Evolutionary conservation across 2,797 vertebrate species (phyloP).

Genomic region (Trachops cirrhosus): DNA sequence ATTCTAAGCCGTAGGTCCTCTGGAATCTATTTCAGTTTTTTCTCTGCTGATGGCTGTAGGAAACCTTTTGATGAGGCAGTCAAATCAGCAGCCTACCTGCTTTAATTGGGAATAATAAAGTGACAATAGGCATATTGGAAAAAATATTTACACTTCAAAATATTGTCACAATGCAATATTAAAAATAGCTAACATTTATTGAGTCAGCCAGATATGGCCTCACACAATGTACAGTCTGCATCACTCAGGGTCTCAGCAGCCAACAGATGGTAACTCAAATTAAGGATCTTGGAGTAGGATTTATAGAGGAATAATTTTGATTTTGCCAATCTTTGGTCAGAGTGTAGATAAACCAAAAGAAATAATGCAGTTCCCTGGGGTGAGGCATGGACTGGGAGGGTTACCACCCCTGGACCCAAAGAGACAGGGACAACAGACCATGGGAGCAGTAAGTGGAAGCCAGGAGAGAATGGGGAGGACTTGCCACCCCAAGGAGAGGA

Average conservation of each 20-base stretch:
- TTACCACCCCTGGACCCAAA: not conserved
- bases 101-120: slow-evolving; percentile 22
- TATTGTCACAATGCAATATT: slow-evolving; percentile 15
- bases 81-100: not conserved
- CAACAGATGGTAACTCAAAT: slow-evolving; percentile 44
- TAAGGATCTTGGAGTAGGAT: not conserved
- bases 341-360: slow-evolving; percentile 26
- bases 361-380: not conserved
- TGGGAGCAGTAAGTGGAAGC: not conserved
- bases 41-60: not conserved
- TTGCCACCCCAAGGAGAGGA: not conserved
- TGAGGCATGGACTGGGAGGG: not conserved
- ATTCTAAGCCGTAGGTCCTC: not conserved
- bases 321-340: slow-evolving; percentile 26
- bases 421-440: not conserved
- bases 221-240: not conserved
- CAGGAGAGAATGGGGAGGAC: not conserved
- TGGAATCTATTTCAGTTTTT: not conserved
- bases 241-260: slow-evolving; percentile 50
- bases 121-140: slow-evolving; percentile 8
- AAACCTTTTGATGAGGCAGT: slow-evolving; percentile 13
- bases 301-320: slow-evolving; percentile 45
- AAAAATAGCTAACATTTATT: slow-evolving; percentile 53
- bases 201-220: not conserved
- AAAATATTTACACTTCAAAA: slow-evolving; percentile 56